Percentiles rank a stretch among this genome's conserved stretches.
These are phyloP conservation scores for Chaetodon trifascialis DNA, from an alignment of 2,113 vertebrate species.

Conservation along the genomic window DNA sequence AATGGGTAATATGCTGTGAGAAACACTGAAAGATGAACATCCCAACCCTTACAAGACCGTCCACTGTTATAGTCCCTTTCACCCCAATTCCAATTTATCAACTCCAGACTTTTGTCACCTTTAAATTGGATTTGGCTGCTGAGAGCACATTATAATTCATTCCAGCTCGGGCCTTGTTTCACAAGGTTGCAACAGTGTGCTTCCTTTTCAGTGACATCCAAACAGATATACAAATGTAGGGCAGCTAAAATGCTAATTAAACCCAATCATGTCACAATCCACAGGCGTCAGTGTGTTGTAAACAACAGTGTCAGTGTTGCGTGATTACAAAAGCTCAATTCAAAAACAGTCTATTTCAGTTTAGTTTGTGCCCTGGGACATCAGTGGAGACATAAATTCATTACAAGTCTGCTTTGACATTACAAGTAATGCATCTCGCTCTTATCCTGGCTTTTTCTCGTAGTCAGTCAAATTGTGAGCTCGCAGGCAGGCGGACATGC, in stretches of 20 bases:
- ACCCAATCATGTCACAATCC: conserved; percentile 74
- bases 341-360: conserved; percentile 58
- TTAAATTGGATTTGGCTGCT: conserved; percentile 76
- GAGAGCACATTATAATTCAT: conserved; percentile 69
- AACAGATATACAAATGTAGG: conserved; percentile 73
- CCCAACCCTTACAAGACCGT: conserved; percentile 63
- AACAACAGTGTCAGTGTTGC: conserved; percentile 68
- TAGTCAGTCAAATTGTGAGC: conserved; percentile 35
- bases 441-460: conserved; percentile 8
- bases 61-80: conserved; percentile 63
- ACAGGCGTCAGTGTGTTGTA: conserved; percentile 69
- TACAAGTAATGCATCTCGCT: conserved; percentile 32
- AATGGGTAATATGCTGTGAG: conserved; percentile 72
- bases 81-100: conserved; percentile 76
- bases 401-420: conserved; percentile 61
- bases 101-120: conserved; percentile 73
- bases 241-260: conserved; percentile 77
- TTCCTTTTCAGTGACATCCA: conserved; percentile 61
- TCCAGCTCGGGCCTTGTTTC: conserved; percentile 63
- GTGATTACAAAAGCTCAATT: conserved; percentile 65
- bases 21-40: conserved; percentile 71
- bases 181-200: conserved; percentile 68
- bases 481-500: conserved; percentile 14
- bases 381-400: conserved; percentile 50
- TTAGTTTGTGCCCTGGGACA: conserved; percentile 58